phyloP scores from a whole-genome alignment of 1,140 invertebrate genomes.

The Belonocnema kinseyi region DNA sequence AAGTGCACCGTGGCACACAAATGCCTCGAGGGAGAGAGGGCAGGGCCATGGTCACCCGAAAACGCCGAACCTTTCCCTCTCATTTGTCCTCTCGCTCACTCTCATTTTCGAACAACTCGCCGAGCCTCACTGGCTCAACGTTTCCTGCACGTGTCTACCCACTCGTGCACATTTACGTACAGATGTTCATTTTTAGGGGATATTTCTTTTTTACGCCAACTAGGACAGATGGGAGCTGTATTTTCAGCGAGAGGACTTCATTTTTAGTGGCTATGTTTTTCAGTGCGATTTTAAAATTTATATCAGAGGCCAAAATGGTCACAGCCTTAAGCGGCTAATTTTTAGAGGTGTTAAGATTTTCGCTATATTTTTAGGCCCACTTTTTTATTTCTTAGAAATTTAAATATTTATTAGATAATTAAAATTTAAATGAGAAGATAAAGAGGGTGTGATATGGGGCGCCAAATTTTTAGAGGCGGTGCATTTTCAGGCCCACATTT shows the following conservation, averaged over 20 bases:
- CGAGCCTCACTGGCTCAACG: constrained; percentile 28
- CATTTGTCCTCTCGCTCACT: constrained; percentile 39
- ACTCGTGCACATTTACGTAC: constrained; percentile 11
- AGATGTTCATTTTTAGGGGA: constrained; percentile 25
- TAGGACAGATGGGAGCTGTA: constrained; percentile 22
- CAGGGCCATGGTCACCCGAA: constrained; percentile 72
- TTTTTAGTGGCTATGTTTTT: too few relatives aligned
- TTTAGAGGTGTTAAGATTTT: too few relatives aligned
- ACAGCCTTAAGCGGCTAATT: too few relatives aligned
- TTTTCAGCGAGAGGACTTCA: not conserved
- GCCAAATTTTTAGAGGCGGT: too few relatives aligned
- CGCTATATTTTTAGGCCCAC: too few relatives aligned
- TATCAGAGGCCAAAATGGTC: too few relatives aligned
- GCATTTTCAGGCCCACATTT: too few relatives aligned
- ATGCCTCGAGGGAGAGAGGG: constrained; percentile 59
- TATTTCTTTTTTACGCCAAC: constrained; percentile 19
- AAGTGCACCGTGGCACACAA: constrained; percentile 61
- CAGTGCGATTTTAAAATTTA: too few relatives aligned
- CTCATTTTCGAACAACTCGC: constrained; percentile 33
- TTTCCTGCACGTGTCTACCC: constrained; percentile 23
- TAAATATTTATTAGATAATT: too few relatives aligned
- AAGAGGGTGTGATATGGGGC: too few relatives aligned
- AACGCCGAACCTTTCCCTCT: constrained; percentile 56
- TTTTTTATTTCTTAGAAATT: too few relatives aligned
- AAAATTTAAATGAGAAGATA: too few relatives aligned